These are phyloP conservation scores for Stenichneumon culpator DNA, from an alignment of 2,888 invertebrate genomes.

Conservation along the genomic window DNA sequence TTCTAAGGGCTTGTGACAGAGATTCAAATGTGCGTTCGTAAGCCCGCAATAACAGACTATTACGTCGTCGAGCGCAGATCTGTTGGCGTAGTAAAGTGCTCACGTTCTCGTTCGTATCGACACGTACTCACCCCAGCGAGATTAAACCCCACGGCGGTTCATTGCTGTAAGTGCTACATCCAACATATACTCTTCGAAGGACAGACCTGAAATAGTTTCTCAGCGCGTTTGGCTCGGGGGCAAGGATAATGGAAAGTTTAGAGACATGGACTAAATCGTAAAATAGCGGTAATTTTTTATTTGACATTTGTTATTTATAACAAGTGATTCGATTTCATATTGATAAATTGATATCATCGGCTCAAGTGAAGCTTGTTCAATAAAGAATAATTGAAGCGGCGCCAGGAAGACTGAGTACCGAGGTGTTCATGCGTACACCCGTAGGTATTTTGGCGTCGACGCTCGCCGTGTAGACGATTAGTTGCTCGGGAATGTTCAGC, in stretches of 20 bases:
- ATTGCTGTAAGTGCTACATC: neutral
- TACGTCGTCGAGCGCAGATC: neutral
- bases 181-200: neutral
- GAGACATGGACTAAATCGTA: neutral
- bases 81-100: neutral
- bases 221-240: neutral
- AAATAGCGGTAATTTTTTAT: neutral
- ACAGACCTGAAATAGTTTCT: neutral
- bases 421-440: constrained; percentile 62
- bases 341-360: neutral
- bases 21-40: neutral
- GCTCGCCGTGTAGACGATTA: constrained; percentile 74
- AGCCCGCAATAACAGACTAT: constrained; percentile 10
- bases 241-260: neutral
- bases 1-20: neutral
- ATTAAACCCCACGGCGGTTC: constrained; percentile 12
- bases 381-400: constrained; percentile 61
- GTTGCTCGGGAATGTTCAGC: constrained; percentile 72
- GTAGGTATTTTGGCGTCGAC: constrained; percentile 68
- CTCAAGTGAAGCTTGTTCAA: neutral
- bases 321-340: neutral
- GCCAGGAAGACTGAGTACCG: constrained; percentile 17
- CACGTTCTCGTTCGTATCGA: neutral
- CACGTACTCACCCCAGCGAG: neutral
- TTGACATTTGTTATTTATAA: neutral